Base-by-base conservation (phyloP, 2,113 vertebrate species). In the Xenopus tropicalis region DNA sequence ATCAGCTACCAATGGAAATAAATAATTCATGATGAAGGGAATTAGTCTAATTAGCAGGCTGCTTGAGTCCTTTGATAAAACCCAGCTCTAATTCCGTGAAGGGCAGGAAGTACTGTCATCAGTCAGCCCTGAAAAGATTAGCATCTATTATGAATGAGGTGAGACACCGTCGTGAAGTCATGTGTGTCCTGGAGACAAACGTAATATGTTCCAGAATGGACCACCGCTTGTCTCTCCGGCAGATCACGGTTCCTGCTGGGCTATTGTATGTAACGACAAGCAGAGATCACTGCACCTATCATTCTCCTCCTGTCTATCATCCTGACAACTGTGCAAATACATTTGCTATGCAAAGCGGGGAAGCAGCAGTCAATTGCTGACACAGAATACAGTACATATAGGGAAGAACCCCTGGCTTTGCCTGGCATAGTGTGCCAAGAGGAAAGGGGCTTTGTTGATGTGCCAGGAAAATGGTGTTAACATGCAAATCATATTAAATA, bases 21-120 rank as follows among this genome's bases (percentile, higher is more conserved):
- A 96, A 97, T 98, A 97, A 98, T 98, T 96, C 94, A 96, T 97
- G 94, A 93, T 88, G 89, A 88, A 92, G 91, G 89, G 93, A 97
- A 96, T 93, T 92, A 94, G 94, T 95, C 93, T 96, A 98, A 98
- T 98, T 98, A 98, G 95, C 93, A 96, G 92, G 94, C 96, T 95
- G 94, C 96, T 96, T 93, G 93, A 93, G 90, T 94, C 92, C 93
- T 95, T 94, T 95, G 95, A 97, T 96, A 96, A 98, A 95, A 93
- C 90, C 85, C 88, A 90, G 91, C 90, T 94, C 92, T 93, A 93
- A 94, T 95, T 94, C 94, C 92, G 90, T 93, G 93, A 95, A 95
- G 94, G 93, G 93, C 94, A 95, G 94, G 93, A 94, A 94, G 90
- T 91, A 91, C 92, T 95, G 93, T 94, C 94, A 94, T 95, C 94